These are phyloP conservation scores for Scophthalmus maximus DNA, from an alignment of 2,113 vertebrate species.

Conservation along the genomic window DNA sequence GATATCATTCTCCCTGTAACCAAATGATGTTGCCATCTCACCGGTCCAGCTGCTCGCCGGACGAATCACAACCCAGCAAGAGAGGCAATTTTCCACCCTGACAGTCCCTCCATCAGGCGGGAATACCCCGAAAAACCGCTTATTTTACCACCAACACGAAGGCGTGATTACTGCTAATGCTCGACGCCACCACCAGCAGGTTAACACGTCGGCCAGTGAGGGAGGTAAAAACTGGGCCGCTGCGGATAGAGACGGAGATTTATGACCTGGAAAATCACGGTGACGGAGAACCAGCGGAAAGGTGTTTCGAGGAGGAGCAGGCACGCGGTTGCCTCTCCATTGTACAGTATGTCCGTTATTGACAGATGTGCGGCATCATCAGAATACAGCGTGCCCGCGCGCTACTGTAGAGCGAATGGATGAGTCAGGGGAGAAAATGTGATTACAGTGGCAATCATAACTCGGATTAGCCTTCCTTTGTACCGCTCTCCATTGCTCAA, in stretches of 20 bases:
- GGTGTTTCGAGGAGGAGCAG: constrained; percentile 29
- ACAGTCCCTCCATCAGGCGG: constrained; percentile 2
- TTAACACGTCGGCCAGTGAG: constrained; percentile 33
- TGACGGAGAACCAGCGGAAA: constrained; percentile 36
- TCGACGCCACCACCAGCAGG: constrained; percentile 53
- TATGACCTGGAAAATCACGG: constrained; percentile 36
- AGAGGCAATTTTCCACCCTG: constrained; percentile 56
- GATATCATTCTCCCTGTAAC: constrained; percentile 46
- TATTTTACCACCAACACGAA: constrained; percentile 52
- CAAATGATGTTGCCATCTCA: constrained; percentile 56
- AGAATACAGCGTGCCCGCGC: constrained; percentile 39
- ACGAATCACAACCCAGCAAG: constrained; percentile 52
- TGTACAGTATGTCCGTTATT: constrained; percentile 10
- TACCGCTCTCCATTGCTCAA: constrained; percentile 68
- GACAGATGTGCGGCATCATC: constrained; percentile 68
- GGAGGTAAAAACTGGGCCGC: constrained; percentile 37
- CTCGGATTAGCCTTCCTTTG: constrained; percentile 74
- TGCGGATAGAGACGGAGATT: constrained; percentile 24
- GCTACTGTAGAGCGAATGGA: constrained; percentile 47
- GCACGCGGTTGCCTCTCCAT: background rate
- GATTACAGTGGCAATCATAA: constrained; percentile 78
- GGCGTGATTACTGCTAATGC: constrained; percentile 63
- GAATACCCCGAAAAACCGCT: constrained; percentile 51
- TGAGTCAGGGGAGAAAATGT: constrained; percentile 67
- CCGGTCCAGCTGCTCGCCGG: constrained; percentile 46